Evolutionary conservation across 2,888 invertebrate genomes (phyloP), one percentile per base, ranked within the genome.

Genomic region (Mythimna loreyi): DNA sequence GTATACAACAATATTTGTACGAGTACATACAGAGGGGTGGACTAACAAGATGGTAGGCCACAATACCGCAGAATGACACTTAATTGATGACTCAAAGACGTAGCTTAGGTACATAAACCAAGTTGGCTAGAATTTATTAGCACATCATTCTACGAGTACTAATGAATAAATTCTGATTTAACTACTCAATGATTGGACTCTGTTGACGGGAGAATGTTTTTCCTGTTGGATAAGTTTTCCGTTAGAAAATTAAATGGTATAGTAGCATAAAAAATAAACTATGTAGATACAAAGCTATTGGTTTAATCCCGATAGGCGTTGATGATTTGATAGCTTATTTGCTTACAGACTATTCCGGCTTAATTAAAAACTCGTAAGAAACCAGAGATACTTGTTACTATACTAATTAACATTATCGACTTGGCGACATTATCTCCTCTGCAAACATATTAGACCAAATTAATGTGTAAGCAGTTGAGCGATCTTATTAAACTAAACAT

Each of bases 21-120:
- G 74, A 72, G 78, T 78, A 60, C 30, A 52, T 36, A 78, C 75
- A 69, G 69, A 67, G 72, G 84, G 82, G 78, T 75, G 67, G 59
- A 53, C 58, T 70, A 75, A 70, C 70, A 63, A 67, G 59, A 63
- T 59, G 70, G 60, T 50, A 80, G 62, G 55, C 68, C 59, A 61
- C 72, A 68, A 70, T 64, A 47, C 63, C 56, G 25, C 64, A 56
- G 62, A 45, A 65, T 80, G 59, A 25, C 52, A 57, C 67, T 61
- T 66, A 59, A 66, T 69, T 56, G 56, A 43, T 73, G 61, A 64
- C 61, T 70, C 66, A 71, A 64, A 40, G 60, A 52, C 43, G 40
- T 16, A 19, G 16, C 40, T 36, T 36, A 36, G 36, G 28, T 53
- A 56, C 47, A 25, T 74, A 65, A 66, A 59, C 40, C 62, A 53